Evolutionary conservation across 2,797 vertebrate genomes (phyloP).

Genomic region (Loris lydekkerianus): DNA sequence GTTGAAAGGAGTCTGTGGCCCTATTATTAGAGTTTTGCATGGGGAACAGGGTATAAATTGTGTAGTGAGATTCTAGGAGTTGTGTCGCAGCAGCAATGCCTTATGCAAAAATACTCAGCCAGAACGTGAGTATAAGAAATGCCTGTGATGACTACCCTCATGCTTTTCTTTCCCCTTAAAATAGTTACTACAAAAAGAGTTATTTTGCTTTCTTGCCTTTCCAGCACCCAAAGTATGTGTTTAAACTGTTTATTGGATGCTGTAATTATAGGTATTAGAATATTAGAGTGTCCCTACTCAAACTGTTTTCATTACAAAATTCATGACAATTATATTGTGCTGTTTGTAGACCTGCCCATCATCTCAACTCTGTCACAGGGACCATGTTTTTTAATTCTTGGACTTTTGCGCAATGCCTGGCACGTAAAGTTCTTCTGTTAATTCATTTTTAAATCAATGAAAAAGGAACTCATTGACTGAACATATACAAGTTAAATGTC

Average conservation of each 20-base stretch:
- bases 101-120: neutral
- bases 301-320: neutral
- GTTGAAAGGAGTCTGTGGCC: neutral
- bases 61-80: no score
- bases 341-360: neutral
- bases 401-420: neutral
- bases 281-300: neutral
- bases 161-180: neutral
- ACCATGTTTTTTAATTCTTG: neutral
- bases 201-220: neutral
- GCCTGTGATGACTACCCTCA: neutral
- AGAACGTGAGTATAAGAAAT: neutral
- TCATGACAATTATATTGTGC: neutral
- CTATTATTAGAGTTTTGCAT: neutral
- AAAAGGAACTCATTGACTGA: neutral
- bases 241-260: neutral
- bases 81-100: neutral
- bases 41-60: no score
- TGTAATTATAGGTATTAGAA: neutral
- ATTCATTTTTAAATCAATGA: constrained; percentile 42
- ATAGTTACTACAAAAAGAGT: neutral
- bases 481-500: neutral
- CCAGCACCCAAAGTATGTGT: no score
- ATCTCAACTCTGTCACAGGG: neutral
- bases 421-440: neutral